Evolutionary conservation across 2,113 vertebrate species (phyloP).

Genomic region (Penelope pileata): DNA sequence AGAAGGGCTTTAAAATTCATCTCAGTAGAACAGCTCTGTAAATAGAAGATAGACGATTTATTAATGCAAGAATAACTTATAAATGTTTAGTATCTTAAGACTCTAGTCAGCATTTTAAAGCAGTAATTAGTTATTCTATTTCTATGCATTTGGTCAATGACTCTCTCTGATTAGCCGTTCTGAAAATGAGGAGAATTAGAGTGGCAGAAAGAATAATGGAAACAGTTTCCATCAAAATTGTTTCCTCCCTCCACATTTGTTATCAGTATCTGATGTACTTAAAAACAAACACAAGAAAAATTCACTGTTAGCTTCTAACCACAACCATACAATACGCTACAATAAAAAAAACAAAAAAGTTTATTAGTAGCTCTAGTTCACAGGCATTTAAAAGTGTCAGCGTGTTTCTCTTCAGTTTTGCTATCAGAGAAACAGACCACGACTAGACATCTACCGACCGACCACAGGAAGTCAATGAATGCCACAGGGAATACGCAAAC

Average conservation of each 20-base stretch:
- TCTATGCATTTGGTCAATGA: neutral
- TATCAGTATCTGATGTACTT: neutral
- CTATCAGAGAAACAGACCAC: neutral
- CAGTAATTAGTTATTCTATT: neutral
- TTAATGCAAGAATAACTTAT: neutral
- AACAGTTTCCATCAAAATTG: neutral
- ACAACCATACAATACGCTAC: neutral
- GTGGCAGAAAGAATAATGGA: neutral
- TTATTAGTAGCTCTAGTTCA: neutral
- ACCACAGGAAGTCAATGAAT: neutral
- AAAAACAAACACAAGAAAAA: neutral
- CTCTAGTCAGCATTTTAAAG: neutral
- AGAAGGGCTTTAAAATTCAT: conserved; percentile 27
- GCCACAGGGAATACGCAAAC: neutral
- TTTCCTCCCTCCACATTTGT: neutral
- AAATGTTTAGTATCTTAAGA: neutral
- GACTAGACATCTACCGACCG: neutral
- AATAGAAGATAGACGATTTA: neutral
- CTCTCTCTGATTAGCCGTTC: neutral
- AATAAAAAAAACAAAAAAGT: neutral
- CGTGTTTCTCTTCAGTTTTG: neutral
- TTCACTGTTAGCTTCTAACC: neutral
- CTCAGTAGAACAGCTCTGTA: neutral
- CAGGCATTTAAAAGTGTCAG: neutral
- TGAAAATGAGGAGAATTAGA: neutral